Evolutionary conservation across 53 echinoderm and acorn worm species (phyloP), one percentile per base, ranked within the genome.

Genomic region (Paelopatides confundens): DNA sequence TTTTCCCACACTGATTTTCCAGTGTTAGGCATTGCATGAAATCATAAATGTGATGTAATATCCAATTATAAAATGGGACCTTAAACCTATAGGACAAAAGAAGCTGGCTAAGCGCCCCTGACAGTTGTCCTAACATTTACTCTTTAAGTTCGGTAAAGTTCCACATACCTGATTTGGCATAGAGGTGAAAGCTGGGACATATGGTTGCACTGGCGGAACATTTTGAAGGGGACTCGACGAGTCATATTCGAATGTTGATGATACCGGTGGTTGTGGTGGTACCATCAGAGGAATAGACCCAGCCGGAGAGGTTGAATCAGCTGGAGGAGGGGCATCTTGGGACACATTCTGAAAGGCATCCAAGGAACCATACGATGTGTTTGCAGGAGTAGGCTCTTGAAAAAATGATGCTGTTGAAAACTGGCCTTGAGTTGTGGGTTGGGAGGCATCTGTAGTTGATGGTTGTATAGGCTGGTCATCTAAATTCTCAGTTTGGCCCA

Each of bases 311-410:
- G 18, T 37, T 35, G 77, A 70, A 31, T 62, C 86, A n/a, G 89
- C 34, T 58, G 85, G 74, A 68, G 87, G 94, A 38, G 64, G n/a
- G 15, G 63, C 18, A 27, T 35, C 58, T 54, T 88, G 92, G 76
- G 88, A 46, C n/a, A 94, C 88, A 62, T 87, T 92, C 29, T 89
- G 88, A 71, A 96, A 96, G 12, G 96, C 94, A 69, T 96, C 96
- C 9, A 90, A 82, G 24, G 84, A 87, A 46, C 77, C 81, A 62
- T 89, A 58, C 18, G 90, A 58, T 46, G 89, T 31, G 36, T 34
- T 48, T 14, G 71, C 46, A 24, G 38, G 63, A 35, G 66, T 66
- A 14, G 71, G 85, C 34, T 90, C 87, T 65, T 90, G 83, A 70
- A 89, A 89, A 87, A 93, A 95, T n/a, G 91, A 93, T 52, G 92